Evolutionary conservation across 1,140 invertebrate species (phyloP).

Genomic region (Amphibalanus amphitrite): DNA sequence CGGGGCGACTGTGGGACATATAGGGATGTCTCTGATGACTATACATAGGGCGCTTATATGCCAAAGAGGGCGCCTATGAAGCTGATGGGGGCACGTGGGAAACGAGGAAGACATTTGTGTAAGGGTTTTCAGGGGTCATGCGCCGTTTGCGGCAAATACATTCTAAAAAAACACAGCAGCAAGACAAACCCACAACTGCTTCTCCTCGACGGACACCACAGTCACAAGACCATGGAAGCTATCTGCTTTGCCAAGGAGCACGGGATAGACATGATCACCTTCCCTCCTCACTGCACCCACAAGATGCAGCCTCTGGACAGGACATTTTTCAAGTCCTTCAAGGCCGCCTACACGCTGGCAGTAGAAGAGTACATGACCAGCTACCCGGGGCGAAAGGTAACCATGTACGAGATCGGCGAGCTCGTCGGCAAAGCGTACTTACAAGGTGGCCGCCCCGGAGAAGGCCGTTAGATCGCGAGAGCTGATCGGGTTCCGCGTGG

Average conservation of each 20-base stretch:
- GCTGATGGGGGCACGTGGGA: no score
- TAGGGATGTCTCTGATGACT: no score
- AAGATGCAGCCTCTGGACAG: conserved; percentile 31
- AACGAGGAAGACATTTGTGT: no score
- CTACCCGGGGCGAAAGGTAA: conserved; percentile 20
- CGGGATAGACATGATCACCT: conserved; percentile 24
- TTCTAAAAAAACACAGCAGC: conserved; percentile 7
- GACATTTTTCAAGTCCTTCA: conserved; percentile 25
- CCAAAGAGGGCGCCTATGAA: no score
- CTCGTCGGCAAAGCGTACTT: conserved; percentile 19
- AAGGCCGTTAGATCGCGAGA: conserved; percentile 19
- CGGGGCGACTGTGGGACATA: no score
- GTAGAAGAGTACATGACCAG: conserved; percentile 22
- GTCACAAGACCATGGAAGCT: conserved; percentile 9
- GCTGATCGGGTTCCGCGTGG: conserved; percentile 19
- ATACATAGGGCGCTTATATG: no score
- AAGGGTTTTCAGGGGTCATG: no score
- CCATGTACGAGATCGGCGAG: conserved; percentile 22
- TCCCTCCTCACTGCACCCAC: conserved; percentile 26
- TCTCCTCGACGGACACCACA: conserved; percentile 10
- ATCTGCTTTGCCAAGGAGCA: conserved; percentile 21
- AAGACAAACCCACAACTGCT: background rate
- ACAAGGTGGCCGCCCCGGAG: conserved; percentile 18
- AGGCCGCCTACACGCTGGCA: conserved; percentile 18
- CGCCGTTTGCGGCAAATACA: no score